phyloP scores from a whole-genome alignment of 35 echinoderm and acorn worm genomes.

The Ptychodera flava region DNA sequence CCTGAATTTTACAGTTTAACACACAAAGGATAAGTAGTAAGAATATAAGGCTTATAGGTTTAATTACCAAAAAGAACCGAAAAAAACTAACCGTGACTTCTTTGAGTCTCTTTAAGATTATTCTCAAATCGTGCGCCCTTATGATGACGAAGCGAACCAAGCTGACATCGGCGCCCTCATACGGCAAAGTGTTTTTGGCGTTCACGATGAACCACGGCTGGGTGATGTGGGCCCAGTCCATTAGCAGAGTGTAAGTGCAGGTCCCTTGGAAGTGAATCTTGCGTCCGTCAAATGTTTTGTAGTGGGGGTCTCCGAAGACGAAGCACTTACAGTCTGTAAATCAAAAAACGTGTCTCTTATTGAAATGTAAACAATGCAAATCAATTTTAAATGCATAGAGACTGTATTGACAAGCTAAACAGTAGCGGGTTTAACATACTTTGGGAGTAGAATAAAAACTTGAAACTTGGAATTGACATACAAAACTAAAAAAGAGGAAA shows the following conservation, averaged over 20 bases:
- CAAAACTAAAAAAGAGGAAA: too few relatives aligned
- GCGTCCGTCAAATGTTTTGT: constrained; percentile 80
- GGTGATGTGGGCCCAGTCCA: constrained; percentile 46
- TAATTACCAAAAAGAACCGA: too few relatives aligned
- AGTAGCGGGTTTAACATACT: too few relatives aligned
- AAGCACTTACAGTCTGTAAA: constrained; percentile 34
- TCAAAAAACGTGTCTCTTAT: too few relatives aligned
- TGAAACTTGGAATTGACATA: too few relatives aligned
- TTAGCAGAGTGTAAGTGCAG: constrained; percentile 77
- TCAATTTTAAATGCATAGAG: too few relatives aligned
- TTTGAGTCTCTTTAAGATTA: neutral
- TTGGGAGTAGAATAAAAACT: too few relatives aligned
- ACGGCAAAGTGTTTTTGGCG: constrained; percentile 5
- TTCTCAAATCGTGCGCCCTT: neutral
- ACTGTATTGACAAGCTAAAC: too few relatives aligned
- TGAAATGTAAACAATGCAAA: too few relatives aligned
- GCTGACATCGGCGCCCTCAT: constrained; percentile 9
- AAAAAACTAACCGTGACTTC: neutral
- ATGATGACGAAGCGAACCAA: neutral
- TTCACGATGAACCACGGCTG: constrained; percentile 2
- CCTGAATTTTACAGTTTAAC: too few relatives aligned
- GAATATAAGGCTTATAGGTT: too few relatives aligned
- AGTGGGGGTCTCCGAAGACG: constrained; percentile 97
- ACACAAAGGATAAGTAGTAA: too few relatives aligned
- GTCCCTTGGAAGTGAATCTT: constrained; percentile 92